Evolutionary conservation across 1,140 invertebrate genomes (phyloP).

Genomic region (Bombus huntii): DNA sequence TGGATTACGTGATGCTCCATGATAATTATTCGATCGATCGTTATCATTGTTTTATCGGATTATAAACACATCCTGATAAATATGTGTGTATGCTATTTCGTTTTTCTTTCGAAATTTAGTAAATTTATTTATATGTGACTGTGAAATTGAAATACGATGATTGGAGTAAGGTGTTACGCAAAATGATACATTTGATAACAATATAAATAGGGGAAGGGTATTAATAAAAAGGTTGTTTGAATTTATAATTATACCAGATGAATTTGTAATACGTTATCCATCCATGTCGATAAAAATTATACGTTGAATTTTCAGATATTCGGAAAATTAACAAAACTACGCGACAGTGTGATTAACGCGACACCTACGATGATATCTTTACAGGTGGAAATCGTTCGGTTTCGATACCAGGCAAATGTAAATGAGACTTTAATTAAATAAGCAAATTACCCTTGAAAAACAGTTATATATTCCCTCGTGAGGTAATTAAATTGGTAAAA

Average conservation of each 20-base stretch:
- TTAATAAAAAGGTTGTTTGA: no score
- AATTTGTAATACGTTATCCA: not conserved
- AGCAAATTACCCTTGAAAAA: not conserved
- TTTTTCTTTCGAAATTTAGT: no score
- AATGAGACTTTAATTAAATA: not conserved
- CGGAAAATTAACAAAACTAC: not conserved
- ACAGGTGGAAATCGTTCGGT: not conserved
- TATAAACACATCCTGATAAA: no score
- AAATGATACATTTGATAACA: no score
- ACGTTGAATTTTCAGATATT: not conserved
- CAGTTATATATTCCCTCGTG: not conserved
- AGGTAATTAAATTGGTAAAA: not conserved
- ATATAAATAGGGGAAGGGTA: no score
- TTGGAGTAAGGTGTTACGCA: no score
- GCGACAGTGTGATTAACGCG: not conserved
- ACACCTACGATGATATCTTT: not conserved
- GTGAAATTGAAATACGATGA: no score
- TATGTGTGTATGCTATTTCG: no score
- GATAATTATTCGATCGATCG: no score
- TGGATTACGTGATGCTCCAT: no score
- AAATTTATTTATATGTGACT: no score
- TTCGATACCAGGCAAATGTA: not conserved
- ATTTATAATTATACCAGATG: not conserved
- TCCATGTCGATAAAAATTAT: not conserved
- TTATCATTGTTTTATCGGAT: no score